phyloP scores from a whole-genome alignment of 92 coral and sea anemone species.

The Parazoanthus darwini region DNA sequence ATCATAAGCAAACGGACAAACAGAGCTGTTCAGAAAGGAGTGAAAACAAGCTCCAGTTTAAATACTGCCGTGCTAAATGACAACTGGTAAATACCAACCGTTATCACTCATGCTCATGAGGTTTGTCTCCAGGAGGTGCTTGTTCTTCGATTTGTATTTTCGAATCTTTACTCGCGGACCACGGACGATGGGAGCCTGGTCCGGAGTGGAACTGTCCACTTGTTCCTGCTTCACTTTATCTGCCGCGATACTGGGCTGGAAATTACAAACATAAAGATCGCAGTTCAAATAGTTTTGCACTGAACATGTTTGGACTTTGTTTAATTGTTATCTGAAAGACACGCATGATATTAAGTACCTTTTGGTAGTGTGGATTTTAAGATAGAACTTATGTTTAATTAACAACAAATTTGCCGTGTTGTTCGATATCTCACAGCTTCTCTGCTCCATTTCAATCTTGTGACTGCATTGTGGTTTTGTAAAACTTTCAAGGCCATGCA shows the following conservation, averaged over 20 bases:
- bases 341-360: too few species aligned
- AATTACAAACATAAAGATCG: not conserved
- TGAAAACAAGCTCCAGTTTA: not conserved
- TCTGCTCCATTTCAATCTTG: too few species aligned
- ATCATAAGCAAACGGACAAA: not conserved
- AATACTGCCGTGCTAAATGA: not conserved
- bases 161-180: constrained; percentile 30
- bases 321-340: not conserved
- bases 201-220: constrained; percentile 23
- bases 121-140: constrained; percentile 29
- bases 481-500: too few species aligned
- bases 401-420: too few species aligned
- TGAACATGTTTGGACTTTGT: not conserved
- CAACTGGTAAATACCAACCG: not conserved
- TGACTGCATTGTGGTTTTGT: too few species aligned
- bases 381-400: too few species aligned
- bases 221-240: not conserved
- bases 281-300: not conserved
- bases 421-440: too few species aligned
- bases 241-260: constrained; percentile 5
- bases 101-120: constrained; percentile 46
- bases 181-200: not conserved
- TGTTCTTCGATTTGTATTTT: constrained; percentile 33
- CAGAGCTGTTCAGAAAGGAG: not conserved
- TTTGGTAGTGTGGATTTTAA: too few species aligned